A percentile compares a stretch with the other conserved stretches of the same genome.
Conservation (phyloP, 2,888 invertebrate species). For the Chymomyza fuscimana region DNA sequence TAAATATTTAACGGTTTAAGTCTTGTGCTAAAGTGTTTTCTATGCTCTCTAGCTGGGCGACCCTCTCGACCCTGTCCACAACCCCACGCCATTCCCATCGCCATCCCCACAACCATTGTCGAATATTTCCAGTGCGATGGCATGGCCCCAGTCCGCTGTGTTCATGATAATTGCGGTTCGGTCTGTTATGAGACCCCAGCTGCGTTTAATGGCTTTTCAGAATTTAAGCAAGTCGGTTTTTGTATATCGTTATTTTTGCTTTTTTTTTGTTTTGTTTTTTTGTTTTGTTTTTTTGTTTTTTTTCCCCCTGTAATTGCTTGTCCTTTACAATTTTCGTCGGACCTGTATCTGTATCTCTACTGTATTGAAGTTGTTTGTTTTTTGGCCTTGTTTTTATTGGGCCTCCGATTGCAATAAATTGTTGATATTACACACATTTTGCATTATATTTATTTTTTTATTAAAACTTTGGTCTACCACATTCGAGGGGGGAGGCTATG, state of each 20-base stretch:
- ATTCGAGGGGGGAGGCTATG: background rate
- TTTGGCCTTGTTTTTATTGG: constrained; percentile 8
- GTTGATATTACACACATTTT: constrained; percentile 60
- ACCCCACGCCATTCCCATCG: background rate
- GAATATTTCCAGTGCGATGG: background rate
- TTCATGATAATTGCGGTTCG: constrained; percentile 71
- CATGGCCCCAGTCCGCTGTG: constrained; percentile 40
- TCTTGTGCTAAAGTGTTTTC: constrained; percentile 52
- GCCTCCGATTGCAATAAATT: constrained; percentile 55
- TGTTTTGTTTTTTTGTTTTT: constrained; percentile 11
- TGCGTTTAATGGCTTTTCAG: constrained; percentile 72
- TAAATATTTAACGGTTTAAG: constrained; percentile 69
- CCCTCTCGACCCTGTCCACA: background rate
- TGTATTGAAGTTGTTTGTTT: constrained; percentile 1
- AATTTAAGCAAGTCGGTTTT: constrained; percentile 67
- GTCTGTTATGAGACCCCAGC: constrained; percentile 53
- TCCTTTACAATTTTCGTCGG: constrained; percentile 10
- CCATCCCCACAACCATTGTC: background rate
- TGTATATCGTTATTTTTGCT: constrained; percentile 46
- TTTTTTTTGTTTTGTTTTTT: constrained; percentile 20
- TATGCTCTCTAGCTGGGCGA: background rate
- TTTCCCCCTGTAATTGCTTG: background rate
- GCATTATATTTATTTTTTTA: constrained; percentile 10
- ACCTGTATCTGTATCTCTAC: background rate
- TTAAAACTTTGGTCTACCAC: background rate